phyloP scores from a whole-genome alignment of 2,113 vertebrate species.

The Puntigrus tetrazona region DNA sequence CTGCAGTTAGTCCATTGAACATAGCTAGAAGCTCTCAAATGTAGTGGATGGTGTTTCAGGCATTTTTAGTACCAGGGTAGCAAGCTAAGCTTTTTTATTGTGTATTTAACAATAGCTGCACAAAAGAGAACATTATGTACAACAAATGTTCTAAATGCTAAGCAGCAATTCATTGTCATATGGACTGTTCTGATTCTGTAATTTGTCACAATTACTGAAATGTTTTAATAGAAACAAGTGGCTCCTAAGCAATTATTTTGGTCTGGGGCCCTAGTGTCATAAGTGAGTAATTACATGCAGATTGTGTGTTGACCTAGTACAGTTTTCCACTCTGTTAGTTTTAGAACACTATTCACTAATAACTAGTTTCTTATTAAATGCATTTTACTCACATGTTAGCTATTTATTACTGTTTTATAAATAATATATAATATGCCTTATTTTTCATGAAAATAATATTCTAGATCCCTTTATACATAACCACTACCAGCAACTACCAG shows the following conservation, averaged over 20 bases:
- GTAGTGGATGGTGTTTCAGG: not conserved
- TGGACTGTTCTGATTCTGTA: not conserved
- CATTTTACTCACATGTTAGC: not conserved
- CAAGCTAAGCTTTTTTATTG: not conserved
- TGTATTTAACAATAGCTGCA: not conserved
- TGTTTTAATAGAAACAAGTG: not conserved
- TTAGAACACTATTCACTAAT: not conserved
- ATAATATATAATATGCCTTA: not conserved
- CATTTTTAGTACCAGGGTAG: not conserved
- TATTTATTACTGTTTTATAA: not conserved
- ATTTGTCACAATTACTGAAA: not conserved
- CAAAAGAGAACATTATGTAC: not conserved
- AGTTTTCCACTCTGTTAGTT: not conserved
- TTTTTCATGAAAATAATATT: not conserved
- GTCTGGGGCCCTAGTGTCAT: conserved; percentile 14
- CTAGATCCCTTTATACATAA: not conserved
- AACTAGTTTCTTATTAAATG: not conserved
- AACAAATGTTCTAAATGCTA: not conserved
- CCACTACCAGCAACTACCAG: no score
- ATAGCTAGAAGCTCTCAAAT: not conserved
- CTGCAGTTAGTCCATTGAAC: not conserved
- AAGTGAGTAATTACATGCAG: not conserved
- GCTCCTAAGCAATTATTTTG: not conserved
- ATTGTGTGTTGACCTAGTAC: not conserved
- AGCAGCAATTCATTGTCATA: not conserved